Base-by-base conservation (phyloP, 2,113 vertebrate species). In the Nothocercus nigrocapillus region DNA sequence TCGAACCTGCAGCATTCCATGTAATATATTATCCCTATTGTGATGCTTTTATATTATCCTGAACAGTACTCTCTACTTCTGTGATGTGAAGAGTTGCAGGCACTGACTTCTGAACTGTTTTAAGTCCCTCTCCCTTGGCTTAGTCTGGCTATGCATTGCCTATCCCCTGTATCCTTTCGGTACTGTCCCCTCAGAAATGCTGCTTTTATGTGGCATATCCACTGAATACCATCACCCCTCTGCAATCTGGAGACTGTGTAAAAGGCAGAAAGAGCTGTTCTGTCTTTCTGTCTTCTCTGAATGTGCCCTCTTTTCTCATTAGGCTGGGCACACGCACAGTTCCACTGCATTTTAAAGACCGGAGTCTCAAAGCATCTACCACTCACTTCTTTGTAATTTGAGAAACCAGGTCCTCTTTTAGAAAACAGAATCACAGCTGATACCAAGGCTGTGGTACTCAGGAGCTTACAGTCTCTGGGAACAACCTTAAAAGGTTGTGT, bases 391-490 rank as follows among this genome's bases (percentile, higher is more conserved):
- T 76, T 25, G 5, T 78, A 89, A 85, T 61, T 78, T 85, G 73
- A 75, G 62, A 73, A 91, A 54, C n/a, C 59, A 54, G 14, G 16
- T 66, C 21, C 84, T 54, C 22, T 81, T 69, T 67, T 56, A 83
- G 69, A 74, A 88, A 64, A 92, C 77, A 93, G 68, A 88, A 88
- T 53, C 40, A 61, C 0, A 5, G 58, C 73, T 92, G 54, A 89
- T 80, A 58, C 15, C 59, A 85, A 85, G 75, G 38, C 40, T 12
- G 7, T 2, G 1, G 38, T 72, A 15, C 83, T 90, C 19, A 61
- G 62, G 51, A 82, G 83, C 90, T 67, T 82, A 76, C 80, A 86
- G 72, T 53, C 83, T 90, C 61, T 40, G n/a, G 81, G 58, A 91
- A 84, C 9, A 75, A 79, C 53, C 75, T 84, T 62, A 24, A 84